These are phyloP conservation scores for Eulemur rufifrons DNA, from an alignment of 2,113 vertebrate genomes.

Conservation along the genomic window DNA sequence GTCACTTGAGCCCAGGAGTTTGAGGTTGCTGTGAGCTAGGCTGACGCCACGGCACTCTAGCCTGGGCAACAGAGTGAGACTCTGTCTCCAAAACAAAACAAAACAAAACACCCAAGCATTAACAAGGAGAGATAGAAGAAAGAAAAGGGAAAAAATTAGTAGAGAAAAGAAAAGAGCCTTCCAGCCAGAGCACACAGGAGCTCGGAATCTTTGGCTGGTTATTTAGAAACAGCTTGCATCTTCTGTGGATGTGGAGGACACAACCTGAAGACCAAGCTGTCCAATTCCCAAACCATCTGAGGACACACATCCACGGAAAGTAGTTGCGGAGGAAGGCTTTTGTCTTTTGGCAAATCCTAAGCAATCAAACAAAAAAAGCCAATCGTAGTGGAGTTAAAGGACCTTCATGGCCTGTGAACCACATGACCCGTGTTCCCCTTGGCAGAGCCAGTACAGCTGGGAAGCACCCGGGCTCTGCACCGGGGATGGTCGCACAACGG, in stretches of 20 bases:
- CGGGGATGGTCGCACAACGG: background rate
- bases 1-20: too few species aligned
- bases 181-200: background rate
- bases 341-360: constrained; percentile 4
- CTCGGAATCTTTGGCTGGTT: background rate
- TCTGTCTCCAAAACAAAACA: too few species aligned
- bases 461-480: background rate
- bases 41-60: too few species aligned
- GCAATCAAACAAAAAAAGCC: background rate
- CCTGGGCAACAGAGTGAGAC: too few species aligned
- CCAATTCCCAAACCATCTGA: background rate
- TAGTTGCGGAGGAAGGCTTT: background rate
- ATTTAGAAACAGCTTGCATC: background rate
- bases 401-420: constrained; percentile 56
- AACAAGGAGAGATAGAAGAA: background rate
- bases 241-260: background rate
- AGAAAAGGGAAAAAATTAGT: background rate
- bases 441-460: constrained; percentile 82
- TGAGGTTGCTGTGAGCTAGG: too few species aligned
- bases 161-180: background rate
- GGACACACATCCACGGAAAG: background rate
- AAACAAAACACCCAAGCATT: background rate
- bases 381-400: background rate
- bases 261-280: background rate
- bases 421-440: constrained; percentile 63